Conservation (phyloP, 2,888 invertebrate species). For the Eumacrocentrus americanus region DNA sequence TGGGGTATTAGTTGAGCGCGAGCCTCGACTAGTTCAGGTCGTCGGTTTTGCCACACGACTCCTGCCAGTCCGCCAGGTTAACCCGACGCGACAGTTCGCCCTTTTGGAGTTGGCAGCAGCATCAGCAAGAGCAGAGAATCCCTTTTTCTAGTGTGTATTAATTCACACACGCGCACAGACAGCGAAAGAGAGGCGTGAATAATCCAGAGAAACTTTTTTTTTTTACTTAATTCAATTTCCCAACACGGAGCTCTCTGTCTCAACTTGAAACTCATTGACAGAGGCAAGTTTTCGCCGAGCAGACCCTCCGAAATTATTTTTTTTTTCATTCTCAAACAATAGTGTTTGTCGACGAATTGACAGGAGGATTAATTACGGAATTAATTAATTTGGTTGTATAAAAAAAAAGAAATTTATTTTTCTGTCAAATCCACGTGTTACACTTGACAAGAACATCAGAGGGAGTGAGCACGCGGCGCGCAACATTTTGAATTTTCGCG, state of each 20-base stretch:
- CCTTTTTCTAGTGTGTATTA: constrained; percentile 17
- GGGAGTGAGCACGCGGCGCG: background rate
- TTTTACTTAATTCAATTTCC: constrained; percentile 17
- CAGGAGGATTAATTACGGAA: background rate
- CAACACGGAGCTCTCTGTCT: background rate
- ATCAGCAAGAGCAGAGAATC: constrained; percentile 24
- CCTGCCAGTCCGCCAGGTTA: constrained; percentile 46
- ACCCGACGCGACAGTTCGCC: constrained; percentile 43
- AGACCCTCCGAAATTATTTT: background rate
- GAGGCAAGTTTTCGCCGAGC: constrained; percentile 20
- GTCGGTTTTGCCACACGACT: constrained; percentile 49
- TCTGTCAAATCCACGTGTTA: background rate
- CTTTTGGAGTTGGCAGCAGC: too few species aligned
- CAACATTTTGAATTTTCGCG: constrained; percentile 18
- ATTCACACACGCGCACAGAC: constrained; percentile 19
- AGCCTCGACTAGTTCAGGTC: constrained; percentile 40
- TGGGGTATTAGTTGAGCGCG: constrained; percentile 43
- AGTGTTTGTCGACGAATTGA: background rate
- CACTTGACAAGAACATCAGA: background rate
- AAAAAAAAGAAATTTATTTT: background rate
- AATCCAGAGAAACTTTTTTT: constrained; percentile 17
- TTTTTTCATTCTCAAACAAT: background rate
- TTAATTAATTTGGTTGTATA: background rate
- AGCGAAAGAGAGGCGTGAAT: background rate
- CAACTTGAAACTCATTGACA: background rate